Percentiles rank a stretch among this genome's conserved stretches.
phyloP scores from a whole-genome alignment of 2,113 vertebrate genomes.

The Dromiciops gliroides region DNA sequence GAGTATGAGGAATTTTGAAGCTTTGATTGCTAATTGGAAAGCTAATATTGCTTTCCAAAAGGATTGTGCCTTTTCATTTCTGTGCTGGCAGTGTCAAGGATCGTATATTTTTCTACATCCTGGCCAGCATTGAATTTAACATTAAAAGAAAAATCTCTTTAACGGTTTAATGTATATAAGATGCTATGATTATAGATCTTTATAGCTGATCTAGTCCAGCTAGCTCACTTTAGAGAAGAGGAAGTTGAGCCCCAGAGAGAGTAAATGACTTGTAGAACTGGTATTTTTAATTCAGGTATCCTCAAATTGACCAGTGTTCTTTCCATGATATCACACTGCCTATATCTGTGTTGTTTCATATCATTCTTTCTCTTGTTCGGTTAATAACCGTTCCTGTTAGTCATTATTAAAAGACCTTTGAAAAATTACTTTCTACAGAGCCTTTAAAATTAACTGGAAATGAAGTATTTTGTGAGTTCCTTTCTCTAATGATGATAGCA shows the following conservation, averaged over 20 bases:
- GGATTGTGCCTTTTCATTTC: not conserved
- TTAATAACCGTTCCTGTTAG: not conserved
- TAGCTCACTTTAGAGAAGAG: constrained; percentile 35
- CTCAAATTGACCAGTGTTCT: not conserved
- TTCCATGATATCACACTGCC: not conserved
- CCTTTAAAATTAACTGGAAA: not conserved
- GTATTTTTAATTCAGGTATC: not conserved
- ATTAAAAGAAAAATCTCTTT: not conserved
- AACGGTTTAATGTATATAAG: not conserved
- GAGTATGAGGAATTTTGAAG: not conserved
- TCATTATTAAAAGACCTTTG: not conserved
- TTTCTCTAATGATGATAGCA: not conserved
- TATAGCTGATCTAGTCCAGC: not conserved
- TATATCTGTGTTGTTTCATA: not conserved
- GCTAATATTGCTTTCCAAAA: not conserved
- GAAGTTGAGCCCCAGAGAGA: constrained; percentile 1
- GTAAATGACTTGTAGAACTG: constrained; percentile 4
- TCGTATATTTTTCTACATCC: not conserved
- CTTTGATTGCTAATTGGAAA: no score
- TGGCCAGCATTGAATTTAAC: not conserved
- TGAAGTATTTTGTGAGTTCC: not conserved
- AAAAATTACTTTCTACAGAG: not conserved
- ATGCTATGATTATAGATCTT: not conserved
- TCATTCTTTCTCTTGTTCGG: not conserved
- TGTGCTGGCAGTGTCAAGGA: not conserved